These are phyloP conservation scores for Sakesphorus luctuosus DNA, from an alignment of 2,113 vertebrate species.

Conservation along the genomic window DNA sequence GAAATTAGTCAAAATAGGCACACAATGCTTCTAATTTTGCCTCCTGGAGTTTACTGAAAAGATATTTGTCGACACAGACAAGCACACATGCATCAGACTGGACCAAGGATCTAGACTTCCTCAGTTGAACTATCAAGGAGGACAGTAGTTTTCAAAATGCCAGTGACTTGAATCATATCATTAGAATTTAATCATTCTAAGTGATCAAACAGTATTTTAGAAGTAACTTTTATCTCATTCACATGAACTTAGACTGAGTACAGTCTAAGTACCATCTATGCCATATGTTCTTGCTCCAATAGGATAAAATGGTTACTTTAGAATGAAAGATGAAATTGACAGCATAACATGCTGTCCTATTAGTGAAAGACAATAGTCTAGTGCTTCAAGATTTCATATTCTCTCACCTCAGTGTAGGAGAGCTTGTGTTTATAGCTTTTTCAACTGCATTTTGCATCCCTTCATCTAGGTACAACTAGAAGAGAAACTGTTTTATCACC, in stretches of 20 bases:
- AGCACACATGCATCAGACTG: neutral
- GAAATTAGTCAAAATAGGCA: neutral
- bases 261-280: neutral
- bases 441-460: neutral
- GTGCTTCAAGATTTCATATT: neutral
- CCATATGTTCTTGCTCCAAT: neutral
- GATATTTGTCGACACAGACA: neutral
- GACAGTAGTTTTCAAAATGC: neutral
- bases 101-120: neutral
- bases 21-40: neutral
- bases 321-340: neutral
- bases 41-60: neutral
- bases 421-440: neutral
- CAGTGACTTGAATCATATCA: neutral
- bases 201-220: neutral
- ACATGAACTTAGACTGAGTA: neutral
- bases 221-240: neutral
- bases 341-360: neutral
- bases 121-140: neutral
- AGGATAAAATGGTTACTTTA: neutral
- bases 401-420: fast-evolving
- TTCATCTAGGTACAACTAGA: neutral
- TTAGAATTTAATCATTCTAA: neutral
- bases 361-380: neutral
- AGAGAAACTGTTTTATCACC: neutral